These are phyloP conservation scores for Python bivittatus DNA, from an alignment of 2,113 vertebrate genomes.

Conservation along the genomic window DNA sequence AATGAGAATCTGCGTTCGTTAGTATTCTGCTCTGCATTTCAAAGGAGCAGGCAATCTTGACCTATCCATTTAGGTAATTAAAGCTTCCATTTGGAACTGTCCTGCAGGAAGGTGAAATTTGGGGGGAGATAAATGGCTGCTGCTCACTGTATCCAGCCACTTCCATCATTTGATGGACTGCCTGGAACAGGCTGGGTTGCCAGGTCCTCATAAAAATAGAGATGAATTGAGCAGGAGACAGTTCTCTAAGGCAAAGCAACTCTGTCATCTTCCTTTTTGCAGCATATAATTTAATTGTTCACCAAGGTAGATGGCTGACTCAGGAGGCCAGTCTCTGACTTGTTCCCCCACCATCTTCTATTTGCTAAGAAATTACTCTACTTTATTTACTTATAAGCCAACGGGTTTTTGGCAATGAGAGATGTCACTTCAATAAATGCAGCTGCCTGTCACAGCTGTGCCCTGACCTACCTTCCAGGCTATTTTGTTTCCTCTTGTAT, in stretches of 20 bases:
- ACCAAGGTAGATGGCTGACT: slow-evolving; percentile 71
- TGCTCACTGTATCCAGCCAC: slow-evolving; percentile 67
- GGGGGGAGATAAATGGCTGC: slow-evolving; percentile 76
- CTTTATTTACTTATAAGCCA: slow-evolving; percentile 69
- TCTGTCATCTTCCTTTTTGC: slow-evolving; percentile 75
- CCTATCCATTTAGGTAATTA: slow-evolving; percentile 85
- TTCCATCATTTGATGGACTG: slow-evolving; percentile 77
- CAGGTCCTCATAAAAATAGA: slow-evolving; percentile 78
- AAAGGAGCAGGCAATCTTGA: slow-evolving; percentile 73
- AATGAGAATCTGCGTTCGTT: slow-evolving; percentile 66
- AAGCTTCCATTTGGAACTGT: slow-evolving; percentile 82
- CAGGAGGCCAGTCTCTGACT: slow-evolving; percentile 55
- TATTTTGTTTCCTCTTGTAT: slow-evolving; percentile 85
- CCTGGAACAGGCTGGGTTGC: slow-evolving; percentile 71
- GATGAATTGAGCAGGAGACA: slow-evolving; percentile 74
- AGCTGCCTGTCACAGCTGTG: slow-evolving; percentile 63
- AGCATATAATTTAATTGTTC: slow-evolving; percentile 79
- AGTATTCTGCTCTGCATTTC: slow-evolving; percentile 75
- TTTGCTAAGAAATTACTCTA: slow-evolving; percentile 65
- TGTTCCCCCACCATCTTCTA: slow-evolving; percentile 55
- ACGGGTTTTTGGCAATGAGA: slow-evolving; percentile 65
- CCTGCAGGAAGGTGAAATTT: slow-evolving; percentile 81
- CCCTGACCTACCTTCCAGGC: slow-evolving; percentile 91
- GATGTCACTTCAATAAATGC: slow-evolving; percentile 59
- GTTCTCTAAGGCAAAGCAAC: slow-evolving; percentile 76